Evolutionary conservation across 2,797 vertebrate genomes (phyloP), one percentile per base, ranked within the genome.

Genomic region (Onychomys arenicola): DNA sequence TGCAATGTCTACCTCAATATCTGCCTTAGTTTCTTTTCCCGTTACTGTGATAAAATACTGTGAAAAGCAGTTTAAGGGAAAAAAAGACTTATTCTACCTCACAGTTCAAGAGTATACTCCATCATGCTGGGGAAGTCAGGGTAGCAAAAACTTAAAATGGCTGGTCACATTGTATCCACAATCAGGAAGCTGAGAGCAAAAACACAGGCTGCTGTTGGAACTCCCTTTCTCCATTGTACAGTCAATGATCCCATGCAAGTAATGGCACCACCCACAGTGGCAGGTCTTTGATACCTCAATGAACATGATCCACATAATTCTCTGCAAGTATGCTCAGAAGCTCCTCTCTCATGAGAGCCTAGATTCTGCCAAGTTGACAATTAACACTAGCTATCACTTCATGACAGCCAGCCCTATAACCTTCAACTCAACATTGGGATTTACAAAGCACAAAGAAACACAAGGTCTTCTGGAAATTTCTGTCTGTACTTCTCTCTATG

Each of bases 1-100:
- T 61, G 1, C 3, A 21, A 29, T 17, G 1, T 57, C 63, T 59
- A 9, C 29, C 10, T 57, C 6, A 3, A 5, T 1, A 6, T 65
- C 27, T 29, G 17, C 25, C 23, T 87, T 87, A 17, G 34, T 55
- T 52, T 55, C 65, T 57, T 87, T 55, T 52, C 14, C n/a, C 40
- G 7, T 37, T 37, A 23, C 67, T 73, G 14, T 57, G 49, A 87
- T 73, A 87, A 71, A 87, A 12, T 27, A 29, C 23, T 6, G 55
- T 29, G 13, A 55, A 29, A 40, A 40, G 34, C 49, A 87, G 52
- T 16, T 87, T 71, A 27, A 55, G 13, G 59, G 11, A 14, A 37
- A 21, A 52, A 86, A 71, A 21, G 4, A 17, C 69, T 71, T 87
- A 46, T 84, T 85, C 40, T 12, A 13, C 40, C 27, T 46, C 37